These are phyloP conservation scores for Serinus canaria DNA, from an alignment of 2,113 vertebrate species.

Conservation along the genomic window DNA sequence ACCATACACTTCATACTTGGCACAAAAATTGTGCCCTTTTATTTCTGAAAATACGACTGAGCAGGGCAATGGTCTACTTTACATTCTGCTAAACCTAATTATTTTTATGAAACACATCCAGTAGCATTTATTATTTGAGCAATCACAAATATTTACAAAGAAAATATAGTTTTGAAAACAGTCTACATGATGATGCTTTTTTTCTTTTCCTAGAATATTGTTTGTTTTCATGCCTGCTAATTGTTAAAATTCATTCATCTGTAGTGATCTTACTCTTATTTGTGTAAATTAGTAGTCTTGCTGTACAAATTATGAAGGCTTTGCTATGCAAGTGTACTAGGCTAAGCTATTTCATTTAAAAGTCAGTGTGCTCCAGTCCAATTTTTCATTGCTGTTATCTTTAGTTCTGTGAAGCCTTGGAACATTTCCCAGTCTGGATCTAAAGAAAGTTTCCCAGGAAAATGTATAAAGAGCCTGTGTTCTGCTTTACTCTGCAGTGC, in stretches of 20 bases:
- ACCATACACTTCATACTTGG: background rate
- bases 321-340: background rate
- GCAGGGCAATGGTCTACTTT: background rate
- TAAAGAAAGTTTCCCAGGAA: conserved; percentile 73
- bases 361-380: conserved; percentile 39
- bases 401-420: conserved; percentile 69
- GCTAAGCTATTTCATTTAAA: conserved; percentile 39
- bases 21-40: background rate
- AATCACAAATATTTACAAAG: conserved; percentile 29
- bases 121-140: background rate
- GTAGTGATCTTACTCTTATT: background rate
- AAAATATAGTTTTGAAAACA: background rate
- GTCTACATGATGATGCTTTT: background rate
- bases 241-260: conserved; percentile 17
- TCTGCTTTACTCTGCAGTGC: conserved; percentile 50
- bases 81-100: background rate
- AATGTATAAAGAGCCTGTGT: conserved; percentile 70
- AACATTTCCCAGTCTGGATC: conserved; percentile 71
- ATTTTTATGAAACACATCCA: conserved; percentile 4
- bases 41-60: background rate
- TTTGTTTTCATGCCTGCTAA: conserved; percentile 28
- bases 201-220: background rate
- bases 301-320: background rate
- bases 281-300: background rate
- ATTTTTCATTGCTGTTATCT: conserved; percentile 65